Evolutionary conservation across 2,888 invertebrate genomes (phyloP).

Genomic region (Hirtodrosophila trivittata): DNA sequence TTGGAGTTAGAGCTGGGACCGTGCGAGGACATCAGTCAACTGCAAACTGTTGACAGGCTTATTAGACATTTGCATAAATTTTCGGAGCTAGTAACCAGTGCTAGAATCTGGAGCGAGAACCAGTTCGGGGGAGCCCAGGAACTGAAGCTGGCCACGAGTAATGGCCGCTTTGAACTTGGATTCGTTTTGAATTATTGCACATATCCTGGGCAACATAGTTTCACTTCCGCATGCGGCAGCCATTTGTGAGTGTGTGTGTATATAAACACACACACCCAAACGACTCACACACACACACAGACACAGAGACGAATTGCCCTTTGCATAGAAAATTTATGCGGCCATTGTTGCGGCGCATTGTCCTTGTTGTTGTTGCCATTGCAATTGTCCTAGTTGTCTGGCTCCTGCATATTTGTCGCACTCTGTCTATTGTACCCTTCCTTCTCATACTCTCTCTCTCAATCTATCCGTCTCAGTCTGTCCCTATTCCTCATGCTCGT

Average conservation of each 20-base stretch:
- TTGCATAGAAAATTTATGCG: constrained; percentile 75
- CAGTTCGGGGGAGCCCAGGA: constrained; percentile 14
- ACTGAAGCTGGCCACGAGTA: constrained; percentile 64
- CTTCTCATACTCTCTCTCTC: constrained; percentile 6
- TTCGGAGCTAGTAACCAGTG: constrained; percentile 18
- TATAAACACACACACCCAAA: constrained; percentile 38
- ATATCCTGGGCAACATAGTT: constrained; percentile 79
- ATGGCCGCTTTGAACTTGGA: constrained; percentile 83
- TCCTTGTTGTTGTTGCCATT: constrained; percentile 49
- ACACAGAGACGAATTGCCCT: constrained; percentile 22
- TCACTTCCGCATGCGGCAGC: constrained; percentile 74
- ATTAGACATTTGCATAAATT: constrained; percentile 80
- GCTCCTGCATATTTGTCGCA: constrained; percentile 75
- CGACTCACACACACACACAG: constrained; percentile 32
- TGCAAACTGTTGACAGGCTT: constrained; percentile 79
- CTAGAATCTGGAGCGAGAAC: constrained; percentile 12
- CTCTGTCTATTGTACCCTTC: constrained; percentile 54
- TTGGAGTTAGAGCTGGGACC: constrained; percentile 14
- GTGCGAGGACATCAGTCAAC: constrained; percentile 33
- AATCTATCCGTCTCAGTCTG: constrained; percentile 10
- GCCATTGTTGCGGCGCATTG: constrained; percentile 74
- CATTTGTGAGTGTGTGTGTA: constrained; percentile 54
- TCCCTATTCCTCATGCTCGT: background rate
- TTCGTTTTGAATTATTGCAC: constrained; percentile 81
- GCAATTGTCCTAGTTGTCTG: constrained; percentile 72